phyloP scores from a whole-genome alignment of 2,797 vertebrate genomes.

The Petrocephalus schoutedeni region DNA sequence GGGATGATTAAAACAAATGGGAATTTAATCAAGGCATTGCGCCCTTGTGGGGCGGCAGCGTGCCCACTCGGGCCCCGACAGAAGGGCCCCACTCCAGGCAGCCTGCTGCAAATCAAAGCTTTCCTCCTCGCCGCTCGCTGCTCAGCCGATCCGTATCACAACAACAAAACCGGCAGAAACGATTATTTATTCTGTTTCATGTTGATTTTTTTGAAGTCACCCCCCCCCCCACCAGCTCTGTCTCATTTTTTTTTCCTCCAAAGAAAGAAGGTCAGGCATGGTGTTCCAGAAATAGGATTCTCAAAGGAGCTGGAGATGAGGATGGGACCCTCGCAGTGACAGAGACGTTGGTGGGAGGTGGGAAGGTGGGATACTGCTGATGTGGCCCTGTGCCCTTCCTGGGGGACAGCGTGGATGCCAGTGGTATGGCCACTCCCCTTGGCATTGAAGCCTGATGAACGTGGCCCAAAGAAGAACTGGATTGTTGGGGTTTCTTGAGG shows the following conservation, averaged over 20 bases:
- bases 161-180: constrained; percentile 97
- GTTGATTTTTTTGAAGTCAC: constrained; percentile 76
- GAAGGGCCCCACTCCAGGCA: constrained; percentile 85
- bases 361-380: background rate
- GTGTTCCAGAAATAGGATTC: constrained; percentile 45
- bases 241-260: constrained; percentile 69
- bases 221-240: constrained; percentile 53
- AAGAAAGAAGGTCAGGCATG: constrained; percentile 82
- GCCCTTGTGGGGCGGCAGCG: constrained; percentile 76
- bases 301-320: constrained; percentile 50
- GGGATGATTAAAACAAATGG: constrained; percentile 98
- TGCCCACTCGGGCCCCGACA: constrained; percentile 73
- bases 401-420: constrained; percentile 22
- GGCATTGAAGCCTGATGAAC: background rate
- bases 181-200: constrained; percentile 99
- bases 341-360: background rate
- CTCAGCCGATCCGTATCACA: constrained; percentile 92
- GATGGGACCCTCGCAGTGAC: constrained; percentile 13
- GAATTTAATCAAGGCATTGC: constrained; percentile 94
- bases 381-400: background rate
- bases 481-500: background rate
- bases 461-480: background rate
- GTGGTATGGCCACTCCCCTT: constrained; percentile 10
- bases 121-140: constrained; percentile 90
- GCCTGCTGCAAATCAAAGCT: constrained; percentile 91